Evolutionary conservation across 1,140 invertebrate species (phyloP).

Genomic region (Grapholita molesta): DNA sequence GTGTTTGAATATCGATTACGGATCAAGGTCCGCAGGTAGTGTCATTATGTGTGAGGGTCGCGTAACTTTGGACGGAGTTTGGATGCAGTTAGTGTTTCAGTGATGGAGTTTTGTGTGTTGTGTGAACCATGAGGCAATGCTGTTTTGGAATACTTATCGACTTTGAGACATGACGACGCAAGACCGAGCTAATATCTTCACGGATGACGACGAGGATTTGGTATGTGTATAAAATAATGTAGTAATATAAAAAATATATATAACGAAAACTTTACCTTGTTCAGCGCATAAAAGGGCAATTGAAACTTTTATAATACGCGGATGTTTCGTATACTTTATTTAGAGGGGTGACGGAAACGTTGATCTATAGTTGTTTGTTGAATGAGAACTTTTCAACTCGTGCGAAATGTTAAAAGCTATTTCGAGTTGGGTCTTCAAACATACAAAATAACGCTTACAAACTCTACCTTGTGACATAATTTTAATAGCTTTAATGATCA

Average conservation of each 20-base stretch:
- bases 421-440: neutral
- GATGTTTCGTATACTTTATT: slow-evolving; percentile 2
- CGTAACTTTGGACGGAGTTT: slow-evolving; percentile 55
- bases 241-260: neutral
- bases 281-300: neutral
- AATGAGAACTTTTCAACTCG: neutral
- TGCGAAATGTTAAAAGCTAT: neutral
- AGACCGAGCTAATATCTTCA: slow-evolving; percentile 62
- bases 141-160: slow-evolving; percentile 35
- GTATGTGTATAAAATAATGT: slow-evolving; percentile 34
- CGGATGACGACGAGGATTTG: slow-evolving; percentile 70
- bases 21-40: neutral
- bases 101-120: slow-evolving; percentile 42
- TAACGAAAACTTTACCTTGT: neutral
- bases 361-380: slow-evolving; percentile 1
- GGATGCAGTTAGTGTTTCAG: slow-evolving; percentile 63
- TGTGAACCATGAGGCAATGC: slow-evolving; percentile 57
- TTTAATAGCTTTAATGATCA: too few relatives aligned
- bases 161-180: slow-evolving; percentile 58
- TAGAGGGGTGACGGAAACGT: neutral
- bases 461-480: neutral
- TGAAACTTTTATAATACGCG: slow-evolving; percentile 4
- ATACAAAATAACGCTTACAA: neutral
- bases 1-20: neutral
- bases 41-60: slow-evolving; percentile 13